These are phyloP conservation scores for Polyommatus icarus DNA, from an alignment of 2,888 invertebrate species.

Conservation along the genomic window DNA sequence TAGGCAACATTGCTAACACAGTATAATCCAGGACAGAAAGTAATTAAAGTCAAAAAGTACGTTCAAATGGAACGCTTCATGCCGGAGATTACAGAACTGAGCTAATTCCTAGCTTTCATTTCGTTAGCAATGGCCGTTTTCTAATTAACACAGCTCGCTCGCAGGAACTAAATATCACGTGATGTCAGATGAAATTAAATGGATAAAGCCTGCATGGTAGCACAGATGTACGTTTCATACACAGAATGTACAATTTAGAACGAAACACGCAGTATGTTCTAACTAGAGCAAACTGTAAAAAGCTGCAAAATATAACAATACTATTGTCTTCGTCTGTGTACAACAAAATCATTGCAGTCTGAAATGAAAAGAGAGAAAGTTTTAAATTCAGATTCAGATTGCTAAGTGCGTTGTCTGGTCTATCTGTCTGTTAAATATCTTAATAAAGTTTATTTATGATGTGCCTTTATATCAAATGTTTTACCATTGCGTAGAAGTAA, in stretches of 20 bases:
- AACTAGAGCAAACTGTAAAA: not conserved
- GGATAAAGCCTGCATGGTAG: not conserved
- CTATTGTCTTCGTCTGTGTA: not conserved
- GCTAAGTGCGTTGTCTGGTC: too few species aligned
- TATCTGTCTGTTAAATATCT: too few species aligned
- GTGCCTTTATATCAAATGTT: too few species aligned
- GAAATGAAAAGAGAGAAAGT: not conserved
- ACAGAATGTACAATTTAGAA: not conserved
- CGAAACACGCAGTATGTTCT: not conserved
- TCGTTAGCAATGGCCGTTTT: conserved; percentile 30
- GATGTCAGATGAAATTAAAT: conserved; percentile 16
- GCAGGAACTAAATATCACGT: conserved; percentile 27
- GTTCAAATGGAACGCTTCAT: conserved; percentile 9
- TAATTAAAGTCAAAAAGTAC: conserved; percentile 17
- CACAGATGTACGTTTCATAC: not conserved
- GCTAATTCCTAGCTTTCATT: conserved; percentile 30
- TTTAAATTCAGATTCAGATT: not conserved
- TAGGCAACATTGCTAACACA: not conserved
- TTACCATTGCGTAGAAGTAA: too few species aligned
- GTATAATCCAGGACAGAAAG: not conserved
- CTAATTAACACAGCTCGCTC: conserved; percentile 28
- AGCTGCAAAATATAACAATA: conserved; percentile 6
- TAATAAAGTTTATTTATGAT: too few species aligned
- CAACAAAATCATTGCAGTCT: not conserved
- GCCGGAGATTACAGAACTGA: conserved; percentile 27